Evolutionary conservation across 2,113 vertebrate species (phyloP), one percentile per base, ranked within the genome.

Genomic region (Callocephalon fimbriatum): DNA sequence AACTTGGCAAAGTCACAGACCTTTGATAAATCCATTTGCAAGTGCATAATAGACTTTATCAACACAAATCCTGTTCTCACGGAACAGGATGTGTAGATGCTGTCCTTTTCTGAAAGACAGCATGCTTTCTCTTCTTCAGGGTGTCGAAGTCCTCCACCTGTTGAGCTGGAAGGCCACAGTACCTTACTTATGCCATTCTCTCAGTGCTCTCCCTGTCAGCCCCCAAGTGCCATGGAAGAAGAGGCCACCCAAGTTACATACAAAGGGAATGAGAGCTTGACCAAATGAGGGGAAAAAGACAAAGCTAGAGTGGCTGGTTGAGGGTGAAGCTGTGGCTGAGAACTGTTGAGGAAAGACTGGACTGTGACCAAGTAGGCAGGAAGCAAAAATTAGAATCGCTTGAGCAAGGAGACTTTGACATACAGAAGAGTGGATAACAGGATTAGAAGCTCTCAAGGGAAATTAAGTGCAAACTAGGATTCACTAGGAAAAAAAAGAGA

Each of bases 291-390:
- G 8, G 17, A 5, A 1, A 88, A 92, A 88, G 27, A 58, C 54
- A 47, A 63, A 79, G 26, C 10, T 37, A 45, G 22, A 88, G 56
- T 22, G 70, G 37, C 65, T 81, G 37, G 29, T 77, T 0, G 3
- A 91, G 59, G 42, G 44, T 80, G 76, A 95, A 94, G 84, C 38
- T 77, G 63, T 67, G 70, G 32, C 54, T 91, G 86, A 81, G 83
- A 95, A 94, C 2, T 81, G 45, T 54, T 84, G 73, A 88, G 35
- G 86, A 80, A 95, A 84, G 75, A 35, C 88, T 97, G 94, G 89
- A 94, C 83, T 74, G 59, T 59, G 76, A 95, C 94, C 94, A 95
- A 96, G 26, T n/a, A 92, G 83, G 63, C 91, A 97, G 96, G 96
- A 97, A 96, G 76, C 47, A 92, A 95, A 96, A 95, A 88, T 89